Percentiles rank a stretch among this genome's conserved stretches.
Conservation (phyloP, 2,113 vertebrate genomes). For the Xenotilapia longispinis region DNA sequence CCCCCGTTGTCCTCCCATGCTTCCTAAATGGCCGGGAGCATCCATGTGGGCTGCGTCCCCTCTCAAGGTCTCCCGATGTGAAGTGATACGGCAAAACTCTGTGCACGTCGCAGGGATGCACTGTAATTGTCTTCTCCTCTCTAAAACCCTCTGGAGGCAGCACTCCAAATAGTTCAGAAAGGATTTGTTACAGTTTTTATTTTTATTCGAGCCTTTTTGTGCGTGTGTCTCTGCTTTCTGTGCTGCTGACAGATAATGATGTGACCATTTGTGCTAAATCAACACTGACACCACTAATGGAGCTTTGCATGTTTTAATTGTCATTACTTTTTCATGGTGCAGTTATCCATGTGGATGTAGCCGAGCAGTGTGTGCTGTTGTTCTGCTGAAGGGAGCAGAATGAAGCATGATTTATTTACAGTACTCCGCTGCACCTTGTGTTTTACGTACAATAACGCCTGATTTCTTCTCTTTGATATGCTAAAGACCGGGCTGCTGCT, state of each 20-base stretch:
- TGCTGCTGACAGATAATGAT: not conserved
- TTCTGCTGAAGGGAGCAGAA: slow-evolving; percentile 30
- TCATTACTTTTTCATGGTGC: slow-evolving; percentile 39
- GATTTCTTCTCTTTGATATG: not conserved
- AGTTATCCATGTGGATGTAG: not conserved
- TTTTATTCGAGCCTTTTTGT: not conserved
- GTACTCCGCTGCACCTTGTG: not conserved
- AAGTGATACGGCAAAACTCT: not conserved
- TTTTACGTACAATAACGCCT: slow-evolving; percentile 20
- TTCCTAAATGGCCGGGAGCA: slow-evolving; percentile 2
- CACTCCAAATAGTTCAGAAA: not conserved
- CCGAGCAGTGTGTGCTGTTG: not conserved
- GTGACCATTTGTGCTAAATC: not conserved
- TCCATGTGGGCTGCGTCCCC: not conserved
- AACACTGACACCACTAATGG: not conserved
- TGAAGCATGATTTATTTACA: slow-evolving; percentile 53
- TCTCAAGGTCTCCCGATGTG: slow-evolving; percentile 13
- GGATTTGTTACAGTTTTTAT: not conserved
- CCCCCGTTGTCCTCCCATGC: not conserved
- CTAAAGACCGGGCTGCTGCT: not conserved
- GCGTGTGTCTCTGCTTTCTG: not conserved
- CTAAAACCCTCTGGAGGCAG: not conserved
- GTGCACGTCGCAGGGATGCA: not conserved
- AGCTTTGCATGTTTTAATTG: slow-evolving; percentile 43
- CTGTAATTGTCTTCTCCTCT: slow-evolving; percentile 1